phyloP scores from a whole-genome alignment of 2,113 vertebrate genomes.

The Equus quagga region DNA sequence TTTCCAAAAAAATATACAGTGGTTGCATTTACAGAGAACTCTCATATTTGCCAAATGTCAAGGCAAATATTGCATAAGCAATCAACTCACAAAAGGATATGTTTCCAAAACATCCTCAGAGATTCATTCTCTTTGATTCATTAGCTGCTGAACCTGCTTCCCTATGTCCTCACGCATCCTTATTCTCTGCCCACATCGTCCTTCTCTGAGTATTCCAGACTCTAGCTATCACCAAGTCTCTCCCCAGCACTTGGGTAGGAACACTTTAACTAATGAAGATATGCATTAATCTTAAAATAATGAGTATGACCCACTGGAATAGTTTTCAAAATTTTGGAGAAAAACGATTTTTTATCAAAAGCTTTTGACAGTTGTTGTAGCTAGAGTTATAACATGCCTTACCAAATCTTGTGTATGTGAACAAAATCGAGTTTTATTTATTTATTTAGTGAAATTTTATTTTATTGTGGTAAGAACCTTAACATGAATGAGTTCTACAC shows the following conservation, averaged over 20 bases:
- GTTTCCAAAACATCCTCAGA: background rate
- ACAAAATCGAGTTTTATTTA: background rate
- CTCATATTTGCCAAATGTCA: background rate
- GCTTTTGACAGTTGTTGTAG: background rate
- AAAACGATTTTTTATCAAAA: background rate
- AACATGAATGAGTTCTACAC: background rate
- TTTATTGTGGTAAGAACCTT: background rate
- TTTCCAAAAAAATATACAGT: background rate
- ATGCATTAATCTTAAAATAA: background rate
- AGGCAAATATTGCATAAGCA: background rate
- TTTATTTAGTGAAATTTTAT: background rate
- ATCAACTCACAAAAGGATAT: background rate
- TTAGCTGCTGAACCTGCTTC: background rate
- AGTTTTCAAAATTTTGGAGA: background rate
- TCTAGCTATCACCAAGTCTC: background rate
- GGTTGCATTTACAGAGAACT: background rate
- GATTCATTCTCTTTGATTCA: background rate
- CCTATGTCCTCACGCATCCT: too few relatives aligned
- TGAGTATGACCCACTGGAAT: background rate
- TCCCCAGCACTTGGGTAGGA: background rate
- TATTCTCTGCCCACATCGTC: background rate
- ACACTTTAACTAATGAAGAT: background rate
- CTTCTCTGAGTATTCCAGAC: background rate
- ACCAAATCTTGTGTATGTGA: background rate
- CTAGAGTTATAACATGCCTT: background rate